phyloP scores from a whole-genome alignment of 2,888 invertebrate genomes.

The Liodrosophila aerea region DNA sequence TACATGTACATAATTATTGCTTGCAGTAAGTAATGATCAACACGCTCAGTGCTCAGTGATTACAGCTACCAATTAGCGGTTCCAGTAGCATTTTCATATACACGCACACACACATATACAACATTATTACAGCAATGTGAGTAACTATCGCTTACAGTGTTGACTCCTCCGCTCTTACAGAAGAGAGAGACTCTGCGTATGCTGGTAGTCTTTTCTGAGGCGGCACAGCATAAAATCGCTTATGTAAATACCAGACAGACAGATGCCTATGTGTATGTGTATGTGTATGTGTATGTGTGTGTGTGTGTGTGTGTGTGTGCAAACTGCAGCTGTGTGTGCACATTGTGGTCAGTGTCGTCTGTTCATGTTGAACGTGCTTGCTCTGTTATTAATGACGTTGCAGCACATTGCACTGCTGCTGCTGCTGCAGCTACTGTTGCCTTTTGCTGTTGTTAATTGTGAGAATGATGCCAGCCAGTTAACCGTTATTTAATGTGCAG shows the following conservation, averaged over 20 bases:
- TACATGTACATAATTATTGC: conserved; percentile 36
- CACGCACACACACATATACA: background rate
- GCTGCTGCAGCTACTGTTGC: conserved; percentile 9
- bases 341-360: conserved; percentile 45
- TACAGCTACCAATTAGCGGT: conserved; percentile 41
- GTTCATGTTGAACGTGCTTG: conserved; percentile 32
- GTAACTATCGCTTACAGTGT: conserved; percentile 19
- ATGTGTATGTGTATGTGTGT: conserved; percentile 6
- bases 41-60: conserved; percentile 27
- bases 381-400: conserved; percentile 72
- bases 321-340: conserved; percentile 38
- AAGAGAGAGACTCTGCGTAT: background rate
- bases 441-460: conserved; percentile 47
- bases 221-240: conserved; percentile 68
- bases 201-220: conserved; percentile 29
- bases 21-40: conserved; percentile 37
- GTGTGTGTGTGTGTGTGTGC: conserved; percentile 22
- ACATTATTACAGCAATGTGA: background rate
- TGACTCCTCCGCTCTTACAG: conserved; percentile 4
- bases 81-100: conserved; percentile 3
- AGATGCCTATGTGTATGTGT: conserved; percentile 4
- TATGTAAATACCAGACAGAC: conserved; percentile 60
- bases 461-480: conserved; percentile 61
- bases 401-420: conserved; percentile 32
- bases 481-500: conserved; percentile 69